These are phyloP conservation scores for Sebastes vulpes DNA, from an alignment of 2,797 vertebrate genomes.

Conservation along the genomic window DNA sequence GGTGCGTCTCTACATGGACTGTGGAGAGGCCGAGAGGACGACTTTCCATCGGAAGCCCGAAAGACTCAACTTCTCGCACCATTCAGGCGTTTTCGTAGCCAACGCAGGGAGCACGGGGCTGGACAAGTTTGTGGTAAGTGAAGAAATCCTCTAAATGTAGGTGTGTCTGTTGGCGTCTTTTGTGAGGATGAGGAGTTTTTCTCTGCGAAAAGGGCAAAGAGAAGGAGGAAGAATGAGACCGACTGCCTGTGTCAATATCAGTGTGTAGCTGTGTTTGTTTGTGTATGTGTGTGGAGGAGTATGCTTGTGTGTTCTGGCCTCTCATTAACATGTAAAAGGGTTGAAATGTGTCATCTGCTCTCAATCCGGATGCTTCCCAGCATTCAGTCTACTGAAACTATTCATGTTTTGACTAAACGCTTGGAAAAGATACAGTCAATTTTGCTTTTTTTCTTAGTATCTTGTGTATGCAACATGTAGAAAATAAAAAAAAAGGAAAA, in stretches of 20 bases:
- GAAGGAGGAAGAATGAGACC: neutral
- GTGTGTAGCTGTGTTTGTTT: neutral
- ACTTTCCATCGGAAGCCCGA: slow-evolving; percentile 81
- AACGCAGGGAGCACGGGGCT: slow-evolving; percentile 90
- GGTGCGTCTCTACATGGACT: slow-evolving; percentile 90
- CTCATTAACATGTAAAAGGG: slow-evolving; percentile 13
- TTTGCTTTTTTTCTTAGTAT: too few relatives aligned
- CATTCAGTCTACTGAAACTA: too few relatives aligned
- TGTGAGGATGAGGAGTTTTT: neutral
- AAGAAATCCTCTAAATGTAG: neutral
- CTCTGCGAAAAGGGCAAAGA: neutral
- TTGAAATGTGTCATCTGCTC: neutral
- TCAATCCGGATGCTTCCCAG: too few relatives aligned
- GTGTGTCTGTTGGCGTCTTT: neutral
- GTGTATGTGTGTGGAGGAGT: neutral
- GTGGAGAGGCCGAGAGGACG: slow-evolving; percentile 87
- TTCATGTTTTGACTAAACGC: too few relatives aligned
- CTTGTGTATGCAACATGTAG: too few relatives aligned
- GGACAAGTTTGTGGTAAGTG: slow-evolving; percentile 91
- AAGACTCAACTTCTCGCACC: slow-evolving; percentile 86
- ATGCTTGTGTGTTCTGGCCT: slow-evolving; percentile 1
- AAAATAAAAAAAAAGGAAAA: too few relatives aligned
- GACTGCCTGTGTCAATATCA: neutral
- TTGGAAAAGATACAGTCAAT: too few relatives aligned
- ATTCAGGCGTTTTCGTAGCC: slow-evolving; percentile 92